phyloP scores from a whole-genome alignment of 2,888 invertebrate species.

The Drosophila pseudotalamancana region DNA sequence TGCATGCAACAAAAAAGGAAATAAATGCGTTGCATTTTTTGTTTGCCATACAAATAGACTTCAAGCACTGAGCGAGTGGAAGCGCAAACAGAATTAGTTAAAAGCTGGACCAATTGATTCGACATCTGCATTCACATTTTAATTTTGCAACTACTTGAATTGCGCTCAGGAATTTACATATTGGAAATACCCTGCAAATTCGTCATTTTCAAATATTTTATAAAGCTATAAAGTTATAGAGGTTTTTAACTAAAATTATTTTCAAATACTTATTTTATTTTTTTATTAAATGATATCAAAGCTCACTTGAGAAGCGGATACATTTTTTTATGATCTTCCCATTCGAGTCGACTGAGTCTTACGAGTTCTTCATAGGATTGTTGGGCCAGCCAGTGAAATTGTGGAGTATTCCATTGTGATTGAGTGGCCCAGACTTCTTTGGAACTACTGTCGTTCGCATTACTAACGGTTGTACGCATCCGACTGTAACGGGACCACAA shows the following conservation, averaged over 20 bases:
- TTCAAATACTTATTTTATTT: no score
- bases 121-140: not conserved
- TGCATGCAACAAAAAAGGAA: conserved; percentile 59
- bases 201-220: no score
- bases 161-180: not conserved
- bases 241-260: no score
- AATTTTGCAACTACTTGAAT: no score
- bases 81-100: conserved; percentile 20
- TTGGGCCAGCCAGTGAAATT: conserved; percentile 56
- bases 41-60: conserved; percentile 14
- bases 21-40: conserved; percentile 23
- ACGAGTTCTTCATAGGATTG: conserved; percentile 43
- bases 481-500: conserved; percentile 45
- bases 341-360: conserved; percentile 51
- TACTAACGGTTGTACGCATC: not conserved
- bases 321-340: conserved; percentile 22
- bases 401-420: conserved; percentile 32
- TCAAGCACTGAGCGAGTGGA: not conserved
- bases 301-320: conserved; percentile 8
- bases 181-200: not conserved
- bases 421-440: not conserved
- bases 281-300: no score
- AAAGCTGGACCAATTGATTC: not conserved
- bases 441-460: not conserved
- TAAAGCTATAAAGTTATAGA: no score